Base-by-base conservation (phyloP, 2,888 invertebrate genomes). In the Steinernema hermaphroditum region DNA sequence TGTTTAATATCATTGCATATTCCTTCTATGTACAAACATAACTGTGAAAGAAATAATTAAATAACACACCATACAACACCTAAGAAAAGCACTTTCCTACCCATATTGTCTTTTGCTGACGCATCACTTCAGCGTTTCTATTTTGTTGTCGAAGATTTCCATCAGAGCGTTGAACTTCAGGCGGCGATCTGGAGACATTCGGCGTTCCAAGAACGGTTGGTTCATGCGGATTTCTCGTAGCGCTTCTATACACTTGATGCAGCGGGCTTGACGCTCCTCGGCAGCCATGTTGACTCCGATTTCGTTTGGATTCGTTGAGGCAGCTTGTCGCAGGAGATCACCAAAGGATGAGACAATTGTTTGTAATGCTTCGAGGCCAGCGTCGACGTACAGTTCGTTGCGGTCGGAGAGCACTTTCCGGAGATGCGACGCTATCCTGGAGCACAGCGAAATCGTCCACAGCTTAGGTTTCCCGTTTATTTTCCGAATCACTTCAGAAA, bases 41-140 rank as follows among this genome's bases (percentile, higher is more conserved):
- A 37, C 12, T 4, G 37, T 37, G 37, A 32, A 62, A 6, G 32
- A 62, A 29, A 29, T 12, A 62, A 14, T 34, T 32, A 29, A 50
- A 24, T 62, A 62, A 29, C 29, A 62, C 62, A 62, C 29, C 14
- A 32, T 27, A 62, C 32, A 14, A 62, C 62, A 62, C 14, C 62
- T 32, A 62, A 27, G 27, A 29, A 54, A 62, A 62, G 29, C 62
- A 62, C 62, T 29, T 62, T 62, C 62, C 62, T 62, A 62, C 62
- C 62, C 62, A 32, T 62, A 50, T 22, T n/a, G n/a, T 50, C n/a
- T 27, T 32, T n/a, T 29, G 2, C 37, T 12, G 37, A n/a, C 37
- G 37, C 37, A 37, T 62, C 29, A 62, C 14, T 62, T 62, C 29
- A 62, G 32, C 16, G 62, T 62, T 14, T 62, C 62, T 6, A 62